Conservation (phyloP, 2,113 vertebrate genomes). For the Oriolus oriolus region DNA sequence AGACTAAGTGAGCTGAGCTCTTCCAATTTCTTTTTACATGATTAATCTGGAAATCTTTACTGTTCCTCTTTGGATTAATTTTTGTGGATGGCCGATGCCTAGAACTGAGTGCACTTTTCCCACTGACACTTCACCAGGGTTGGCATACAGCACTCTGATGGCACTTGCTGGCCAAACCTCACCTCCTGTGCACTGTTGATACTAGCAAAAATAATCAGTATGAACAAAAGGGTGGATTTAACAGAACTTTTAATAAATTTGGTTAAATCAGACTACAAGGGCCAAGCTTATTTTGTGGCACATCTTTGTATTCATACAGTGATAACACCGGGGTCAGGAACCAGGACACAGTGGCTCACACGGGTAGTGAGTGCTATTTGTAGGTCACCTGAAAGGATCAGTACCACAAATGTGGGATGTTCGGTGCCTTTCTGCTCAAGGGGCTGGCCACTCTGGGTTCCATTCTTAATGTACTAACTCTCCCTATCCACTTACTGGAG, state of each 20-base stretch:
- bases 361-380: background rate
- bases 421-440: background rate
- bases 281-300: background rate
- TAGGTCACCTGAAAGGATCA: background rate
- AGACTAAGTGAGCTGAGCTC: background rate
- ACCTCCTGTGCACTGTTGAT: background rate
- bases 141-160: background rate
- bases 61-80: background rate
- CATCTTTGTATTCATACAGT: background rate
- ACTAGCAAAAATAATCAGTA: background rate
- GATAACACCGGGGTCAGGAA: background rate
- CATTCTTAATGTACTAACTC: background rate
- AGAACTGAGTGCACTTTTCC: background rate
- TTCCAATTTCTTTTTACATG: background rate
- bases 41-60: background rate
- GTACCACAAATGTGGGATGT: background rate
- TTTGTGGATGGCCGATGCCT: accelerated
- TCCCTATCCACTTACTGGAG: background rate
- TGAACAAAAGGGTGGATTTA: background rate
- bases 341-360: background rate
- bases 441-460: background rate
- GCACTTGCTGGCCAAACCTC: background rate
- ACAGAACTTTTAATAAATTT: background rate
- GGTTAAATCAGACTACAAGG: background rate
- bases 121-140: background rate